These are phyloP conservation scores for Apodemus sylvaticus DNA, from an alignment of 2,113 vertebrate species.

Conservation along the genomic window DNA sequence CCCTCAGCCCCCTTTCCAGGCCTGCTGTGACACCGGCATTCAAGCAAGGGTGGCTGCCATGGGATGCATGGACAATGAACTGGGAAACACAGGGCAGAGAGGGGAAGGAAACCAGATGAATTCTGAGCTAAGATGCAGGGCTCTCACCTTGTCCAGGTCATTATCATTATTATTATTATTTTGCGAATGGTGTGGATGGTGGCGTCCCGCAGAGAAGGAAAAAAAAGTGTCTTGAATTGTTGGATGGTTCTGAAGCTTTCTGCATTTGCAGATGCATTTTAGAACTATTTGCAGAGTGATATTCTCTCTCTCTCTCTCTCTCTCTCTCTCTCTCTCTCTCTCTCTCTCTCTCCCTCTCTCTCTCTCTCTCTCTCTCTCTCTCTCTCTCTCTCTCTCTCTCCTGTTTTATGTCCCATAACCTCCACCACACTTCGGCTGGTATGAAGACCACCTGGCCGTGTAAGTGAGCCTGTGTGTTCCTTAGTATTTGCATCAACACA, in stretches of 20 bases:
- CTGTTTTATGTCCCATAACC: slow-evolving; percentile 84
- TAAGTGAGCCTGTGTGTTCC: slow-evolving; percentile 80
- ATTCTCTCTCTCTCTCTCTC: slow-evolving; percentile 59
- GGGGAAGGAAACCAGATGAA: slow-evolving; percentile 83
- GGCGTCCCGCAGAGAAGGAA: slow-evolving; percentile 84
- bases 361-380: slow-evolving; percentile 60
- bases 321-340: not conserved
- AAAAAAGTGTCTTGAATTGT: slow-evolving; percentile 85
- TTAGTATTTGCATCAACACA: slow-evolving; percentile 83
- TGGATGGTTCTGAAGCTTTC: slow-evolving; percentile 85
- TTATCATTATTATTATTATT: slow-evolving; percentile 59
- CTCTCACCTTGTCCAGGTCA: slow-evolving; percentile 86
- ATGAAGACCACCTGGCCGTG: slow-evolving; percentile 83
- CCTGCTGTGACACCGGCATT: slow-evolving; percentile 86
- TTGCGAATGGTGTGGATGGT: slow-evolving; percentile 85
- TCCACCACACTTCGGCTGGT: slow-evolving; percentile 83
- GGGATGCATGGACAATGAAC: slow-evolving; percentile 84
- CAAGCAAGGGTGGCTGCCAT: slow-evolving; percentile 84
- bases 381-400: not conserved
- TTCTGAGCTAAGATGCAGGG: slow-evolving; percentile 86
- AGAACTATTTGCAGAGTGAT: slow-evolving; percentile 84
- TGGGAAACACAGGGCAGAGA: slow-evolving; percentile 82
- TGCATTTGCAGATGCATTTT: slow-evolving; percentile 85
- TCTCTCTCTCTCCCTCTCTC: slow-evolving; percentile 30
- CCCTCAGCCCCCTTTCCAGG: slow-evolving; percentile 81